Evolutionary conservation across 92 coral and sea anemone genomes (phyloP), one percentile per base, ranked within the genome.

Genomic region (Epizoanthus rinbou): DNA sequence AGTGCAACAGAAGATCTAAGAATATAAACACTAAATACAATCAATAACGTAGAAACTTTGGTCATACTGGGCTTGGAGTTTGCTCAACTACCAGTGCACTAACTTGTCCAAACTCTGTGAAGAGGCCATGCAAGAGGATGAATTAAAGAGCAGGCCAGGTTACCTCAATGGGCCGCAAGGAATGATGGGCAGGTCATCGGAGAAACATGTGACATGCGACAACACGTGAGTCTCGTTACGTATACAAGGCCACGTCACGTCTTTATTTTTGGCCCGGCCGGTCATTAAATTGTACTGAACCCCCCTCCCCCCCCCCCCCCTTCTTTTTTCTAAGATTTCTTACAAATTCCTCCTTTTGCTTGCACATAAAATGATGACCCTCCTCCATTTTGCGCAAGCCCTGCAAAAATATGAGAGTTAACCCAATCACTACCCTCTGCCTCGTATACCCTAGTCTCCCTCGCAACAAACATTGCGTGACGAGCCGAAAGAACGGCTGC

Each of bases 131-230:
- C 73, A 67, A 13, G 43, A 15, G 19, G 70, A 15, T 3, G 21
- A 67, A 2, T 67, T 37, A 67, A 67, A 18, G n/a, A 17, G 73
- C 35, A 67, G 73, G 73, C 45, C 73, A 67, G 73, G 73, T 67
- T 33, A 67, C 73, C 24, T 28, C 6, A 33, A 16, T 41, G 17
- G 47, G 23, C 37, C 47, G 73, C 73, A 19, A 7, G 50, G 73
- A 23, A 17, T 33, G 73, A 41, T 67, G 73, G 73, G 73, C 4
- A 67, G 33, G 73, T 67, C 73, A 67, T 28, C 73, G 73, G 72
- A 33, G 72, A 67, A 67, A 41, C 72, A 63, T 63, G 68, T 63
- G 68, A 63, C 68, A 28, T 2, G 0, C n/a, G n/a, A n/a, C 31
- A 63, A 5, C 25, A 31, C n/a, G 72, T 67, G 72, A 67, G 18